Conservation (phyloP, 1,140 invertebrate species). For the Macrosteles quadrilineatus region DNA sequence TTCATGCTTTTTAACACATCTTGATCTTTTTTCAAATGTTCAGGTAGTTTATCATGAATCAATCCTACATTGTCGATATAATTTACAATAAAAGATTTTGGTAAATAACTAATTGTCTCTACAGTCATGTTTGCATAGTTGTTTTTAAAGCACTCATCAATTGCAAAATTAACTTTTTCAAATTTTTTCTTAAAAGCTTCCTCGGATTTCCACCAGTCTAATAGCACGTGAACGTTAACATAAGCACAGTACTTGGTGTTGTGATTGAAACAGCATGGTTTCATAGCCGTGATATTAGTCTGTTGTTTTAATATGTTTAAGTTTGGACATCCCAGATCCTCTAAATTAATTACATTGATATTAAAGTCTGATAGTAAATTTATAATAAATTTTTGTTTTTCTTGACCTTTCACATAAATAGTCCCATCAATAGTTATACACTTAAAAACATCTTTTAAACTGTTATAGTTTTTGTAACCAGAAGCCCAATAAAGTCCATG, state of each 20-base stretch:
- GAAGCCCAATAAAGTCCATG: constrained; percentile 4
- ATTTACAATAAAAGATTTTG: constrained; percentile 1
- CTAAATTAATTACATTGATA: neutral
- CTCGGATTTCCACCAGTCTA: constrained; percentile 1
- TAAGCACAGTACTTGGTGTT: neutral
- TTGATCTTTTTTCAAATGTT: neutral
- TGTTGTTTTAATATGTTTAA: neutral
- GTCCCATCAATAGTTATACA: neutral
- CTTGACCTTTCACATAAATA: neutral
- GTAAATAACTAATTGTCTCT: neutral
- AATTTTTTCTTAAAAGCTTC: neutral
- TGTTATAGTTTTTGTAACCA: neutral
- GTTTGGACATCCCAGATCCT: constrained; percentile 6
- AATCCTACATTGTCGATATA: neutral
- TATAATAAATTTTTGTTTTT: constrained; percentile 8
- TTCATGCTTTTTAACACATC: neutral
- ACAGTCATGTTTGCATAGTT: neutral
- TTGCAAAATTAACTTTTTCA: constrained; percentile 12
- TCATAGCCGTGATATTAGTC: neutral
- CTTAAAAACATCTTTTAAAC: constrained; percentile 18
- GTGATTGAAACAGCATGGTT: constrained; percentile 11
- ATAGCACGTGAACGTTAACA: neutral
- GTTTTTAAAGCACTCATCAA: neutral
- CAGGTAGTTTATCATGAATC: constrained; percentile 2
- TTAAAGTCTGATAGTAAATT: neutral